Evolutionary conservation across 2,888 invertebrate species (phyloP).

Genomic region (Aethes cnicana): DNA sequence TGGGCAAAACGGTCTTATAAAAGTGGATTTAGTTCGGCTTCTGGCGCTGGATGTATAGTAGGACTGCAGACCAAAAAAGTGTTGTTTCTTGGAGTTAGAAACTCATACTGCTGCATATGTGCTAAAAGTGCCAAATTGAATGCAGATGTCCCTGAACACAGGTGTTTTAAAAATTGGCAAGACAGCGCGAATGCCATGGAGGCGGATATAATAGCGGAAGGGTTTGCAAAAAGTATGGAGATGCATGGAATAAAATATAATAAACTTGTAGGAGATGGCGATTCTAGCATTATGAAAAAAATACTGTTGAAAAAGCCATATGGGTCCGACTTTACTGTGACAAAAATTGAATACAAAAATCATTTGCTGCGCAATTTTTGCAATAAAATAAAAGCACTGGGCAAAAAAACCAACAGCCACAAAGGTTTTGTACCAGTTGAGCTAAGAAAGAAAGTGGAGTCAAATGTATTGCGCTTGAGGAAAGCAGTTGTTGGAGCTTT

Average conservation of each 20-base stretch:
- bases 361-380: conserved; percentile 35
- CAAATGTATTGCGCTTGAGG: background rate
- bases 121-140: conserved; percentile 12
- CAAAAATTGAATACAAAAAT: conserved; percentile 38
- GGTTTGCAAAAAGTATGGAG: conserved; percentile 31
- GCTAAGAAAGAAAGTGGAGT: conserved; percentile 10
- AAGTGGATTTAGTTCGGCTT: background rate
- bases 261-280: background rate
- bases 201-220: conserved; percentile 30
- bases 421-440: conserved; percentile 13
- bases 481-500: conserved; percentile 1
- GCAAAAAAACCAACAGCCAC: conserved; percentile 26
- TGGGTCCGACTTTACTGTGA: conserved; percentile 25
- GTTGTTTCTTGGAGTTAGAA: conserved; percentile 12
- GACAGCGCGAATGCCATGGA: conserved; percentile 33
- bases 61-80: background rate
- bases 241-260: conserved; percentile 34
- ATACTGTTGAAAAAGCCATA: conserved; percentile 32
- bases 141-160: background rate
- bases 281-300: conserved; percentile 28
- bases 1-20: background rate
- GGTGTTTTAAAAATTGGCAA: conserved; percentile 28
- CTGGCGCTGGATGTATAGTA: background rate
- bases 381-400: conserved; percentile 24
- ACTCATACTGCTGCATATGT: conserved; percentile 29